These are phyloP conservation scores for Bolborhynchus lineola DNA, from an alignment of 2,113 vertebrate genomes.

Conservation along the genomic window DNA sequence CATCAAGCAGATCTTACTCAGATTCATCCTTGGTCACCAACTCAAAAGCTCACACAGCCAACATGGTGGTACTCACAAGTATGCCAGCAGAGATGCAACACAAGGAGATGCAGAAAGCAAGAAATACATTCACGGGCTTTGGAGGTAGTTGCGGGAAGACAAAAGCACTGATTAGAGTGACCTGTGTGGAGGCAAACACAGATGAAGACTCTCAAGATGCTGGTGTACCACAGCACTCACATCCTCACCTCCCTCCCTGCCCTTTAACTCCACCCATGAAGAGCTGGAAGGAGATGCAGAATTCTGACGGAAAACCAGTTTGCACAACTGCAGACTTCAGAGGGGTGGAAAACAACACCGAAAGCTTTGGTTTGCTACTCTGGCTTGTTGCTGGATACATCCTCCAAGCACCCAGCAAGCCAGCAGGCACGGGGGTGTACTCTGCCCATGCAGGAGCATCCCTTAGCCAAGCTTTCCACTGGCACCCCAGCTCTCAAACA, in stretches of 20 bases:
- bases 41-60: not conserved
- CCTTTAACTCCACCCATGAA: not conserved
- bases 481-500: rapidly evolving
- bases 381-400: not conserved
- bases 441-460: rapidly evolving
- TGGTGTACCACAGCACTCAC: rapidly evolving
- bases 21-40: not conserved
- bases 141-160: conserved; percentile 85
- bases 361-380: not conserved
- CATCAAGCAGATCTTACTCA: not conserved
- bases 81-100: conserved; percentile 80
- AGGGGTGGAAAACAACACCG: rapidly evolving
- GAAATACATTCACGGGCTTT: conserved; percentile 84
- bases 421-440: not conserved
- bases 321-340: not conserved
- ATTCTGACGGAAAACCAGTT: not conserved
- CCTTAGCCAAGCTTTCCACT: not conserved
- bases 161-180: conserved; percentile 85
- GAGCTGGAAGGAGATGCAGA: not conserved
- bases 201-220: not conserved
- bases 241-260: not conserved
- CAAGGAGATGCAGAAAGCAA: conserved; percentile 84
- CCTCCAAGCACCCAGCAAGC: not conserved
- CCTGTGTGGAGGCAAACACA: conserved; percentile 67
- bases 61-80: conserved; percentile 76